Conservation (phyloP, 2,888 invertebrate genomes). For the Tromatobia lineatoria region DNA sequence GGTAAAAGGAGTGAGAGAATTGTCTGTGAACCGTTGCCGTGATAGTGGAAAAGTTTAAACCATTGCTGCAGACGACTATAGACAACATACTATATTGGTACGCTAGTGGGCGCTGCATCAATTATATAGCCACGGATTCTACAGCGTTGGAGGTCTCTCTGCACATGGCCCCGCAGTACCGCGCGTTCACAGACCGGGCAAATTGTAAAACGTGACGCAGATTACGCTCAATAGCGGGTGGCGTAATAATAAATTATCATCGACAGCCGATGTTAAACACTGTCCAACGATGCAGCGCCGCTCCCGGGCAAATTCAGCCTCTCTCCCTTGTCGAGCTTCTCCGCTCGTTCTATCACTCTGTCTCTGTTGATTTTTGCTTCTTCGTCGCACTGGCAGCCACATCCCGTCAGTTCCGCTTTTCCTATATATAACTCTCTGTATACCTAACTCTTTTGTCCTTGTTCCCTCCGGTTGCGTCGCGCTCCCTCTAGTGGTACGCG, state of each 20-base stretch:
- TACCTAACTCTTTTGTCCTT: constrained; percentile 14
- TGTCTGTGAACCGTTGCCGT: not conserved
- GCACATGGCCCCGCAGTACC: constrained; percentile 51
- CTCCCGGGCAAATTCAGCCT: constrained; percentile 67
- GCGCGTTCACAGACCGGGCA: constrained; percentile 67
- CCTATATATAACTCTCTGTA: constrained; percentile 20
- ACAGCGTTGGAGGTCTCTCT: constrained; percentile 5
- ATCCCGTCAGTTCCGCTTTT: constrained; percentile 32
- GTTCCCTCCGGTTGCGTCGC: constrained; percentile 1
- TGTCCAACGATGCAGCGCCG: constrained; percentile 63
- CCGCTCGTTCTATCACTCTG: constrained; percentile 30
- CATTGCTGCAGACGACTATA: constrained; percentile 8
- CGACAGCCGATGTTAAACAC: constrained; percentile 80
- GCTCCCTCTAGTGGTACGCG: constrained; percentile 43
- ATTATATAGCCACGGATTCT: constrained; percentile 28
- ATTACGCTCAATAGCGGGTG: constrained; percentile 79
- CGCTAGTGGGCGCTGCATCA: constrained; percentile 18
- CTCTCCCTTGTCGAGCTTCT: constrained; percentile 3
- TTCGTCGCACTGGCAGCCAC: constrained; percentile 20
- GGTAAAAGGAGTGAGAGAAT: not conserved
- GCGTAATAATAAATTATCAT: constrained; percentile 83
- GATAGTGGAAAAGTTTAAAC: constrained; percentile 22
- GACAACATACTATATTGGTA: constrained; percentile 6
- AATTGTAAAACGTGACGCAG: constrained; percentile 82
- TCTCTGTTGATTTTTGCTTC: constrained; percentile 21